These are phyloP conservation scores for Argopecten irradians DNA, from an alignment of 1,140 invertebrate species.

Conservation along the genomic window DNA sequence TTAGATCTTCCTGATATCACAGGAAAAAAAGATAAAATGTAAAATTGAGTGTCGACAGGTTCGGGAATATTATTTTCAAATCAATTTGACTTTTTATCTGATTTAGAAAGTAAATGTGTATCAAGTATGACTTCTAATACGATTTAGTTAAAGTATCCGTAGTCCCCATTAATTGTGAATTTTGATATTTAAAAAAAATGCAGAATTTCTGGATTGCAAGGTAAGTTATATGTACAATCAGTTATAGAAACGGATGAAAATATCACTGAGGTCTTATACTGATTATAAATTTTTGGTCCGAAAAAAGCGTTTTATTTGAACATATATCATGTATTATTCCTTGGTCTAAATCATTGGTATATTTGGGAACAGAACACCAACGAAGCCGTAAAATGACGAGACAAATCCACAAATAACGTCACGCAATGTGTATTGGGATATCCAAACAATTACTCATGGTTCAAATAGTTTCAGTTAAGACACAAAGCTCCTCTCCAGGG, in stretches of 20 bases:
- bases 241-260: too few species aligned
- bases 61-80: not conserved
- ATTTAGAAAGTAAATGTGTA: not conserved
- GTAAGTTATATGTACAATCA: too few species aligned
- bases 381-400: not conserved
- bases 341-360: not conserved
- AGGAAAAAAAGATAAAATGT: not conserved
- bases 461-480: not conserved
- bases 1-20: not conserved
- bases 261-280: too few species aligned
- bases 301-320: not conserved
- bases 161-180: not conserved
- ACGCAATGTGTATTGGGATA: conserved; percentile 16
- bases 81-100: not conserved
- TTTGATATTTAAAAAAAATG: too few species aligned
- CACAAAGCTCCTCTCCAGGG: conserved; percentile 13
- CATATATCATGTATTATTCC: not conserved
- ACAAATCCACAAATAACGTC: not conserved
- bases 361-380: not conserved
- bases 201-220: too few species aligned
- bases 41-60: not conserved
- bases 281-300: not conserved
- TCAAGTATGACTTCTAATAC: not conserved
- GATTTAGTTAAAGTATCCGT: not conserved
- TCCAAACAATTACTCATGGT: conserved; percentile 9